Evolutionary conservation across 2,888 invertebrate species (phyloP).

Genomic region (Agriotes lineatus): DNA sequence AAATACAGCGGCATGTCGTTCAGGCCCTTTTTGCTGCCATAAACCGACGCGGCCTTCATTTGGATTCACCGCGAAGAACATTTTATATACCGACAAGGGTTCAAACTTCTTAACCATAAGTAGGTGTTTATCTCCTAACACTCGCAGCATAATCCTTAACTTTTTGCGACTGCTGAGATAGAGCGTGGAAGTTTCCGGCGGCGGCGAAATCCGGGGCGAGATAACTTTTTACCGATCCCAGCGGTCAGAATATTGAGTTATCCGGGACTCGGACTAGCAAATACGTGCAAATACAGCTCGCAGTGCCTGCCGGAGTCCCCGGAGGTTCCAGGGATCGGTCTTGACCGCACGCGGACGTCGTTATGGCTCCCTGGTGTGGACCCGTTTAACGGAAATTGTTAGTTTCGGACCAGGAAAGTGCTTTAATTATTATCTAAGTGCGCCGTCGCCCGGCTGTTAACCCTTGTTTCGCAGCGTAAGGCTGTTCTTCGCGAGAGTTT

Average conservation of each 20-base stretch:
- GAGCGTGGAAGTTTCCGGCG: slow-evolving; percentile 11
- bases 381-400: slow-evolving; percentile 13
- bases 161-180: slow-evolving; percentile 4
- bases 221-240: slow-evolving; percentile 23
- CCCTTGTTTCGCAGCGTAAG: background rate
- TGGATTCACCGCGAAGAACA: slow-evolving; percentile 7
- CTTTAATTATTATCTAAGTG: slow-evolving; percentile 7
- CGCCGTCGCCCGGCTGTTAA: background rate
- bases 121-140: slow-evolving; percentile 20
- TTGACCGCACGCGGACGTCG: slow-evolving; percentile 17
- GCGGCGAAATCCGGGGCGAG: slow-evolving; percentile 7
- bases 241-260: slow-evolving; percentile 20
- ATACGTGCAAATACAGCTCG: slow-evolving; percentile 20
- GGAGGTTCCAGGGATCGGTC: slow-evolving; percentile 11
- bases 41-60: background rate
- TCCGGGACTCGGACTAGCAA: slow-evolving; percentile 18
- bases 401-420: background rate
- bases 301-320: slow-evolving; percentile 12
- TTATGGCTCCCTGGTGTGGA: slow-evolving; percentile 8
- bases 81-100: slow-evolving; percentile 19
- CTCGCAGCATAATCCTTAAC: slow-evolving; percentile 12
- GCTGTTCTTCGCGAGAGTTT: too few relatives aligned
- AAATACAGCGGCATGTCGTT: background rate
- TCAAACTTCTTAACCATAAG: slow-evolving; percentile 15
- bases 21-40: too few relatives aligned